Evolutionary conservation across 2,113 vertebrate genomes (phyloP).

Genomic region (Sarotherodon lohbergeri): DNA sequence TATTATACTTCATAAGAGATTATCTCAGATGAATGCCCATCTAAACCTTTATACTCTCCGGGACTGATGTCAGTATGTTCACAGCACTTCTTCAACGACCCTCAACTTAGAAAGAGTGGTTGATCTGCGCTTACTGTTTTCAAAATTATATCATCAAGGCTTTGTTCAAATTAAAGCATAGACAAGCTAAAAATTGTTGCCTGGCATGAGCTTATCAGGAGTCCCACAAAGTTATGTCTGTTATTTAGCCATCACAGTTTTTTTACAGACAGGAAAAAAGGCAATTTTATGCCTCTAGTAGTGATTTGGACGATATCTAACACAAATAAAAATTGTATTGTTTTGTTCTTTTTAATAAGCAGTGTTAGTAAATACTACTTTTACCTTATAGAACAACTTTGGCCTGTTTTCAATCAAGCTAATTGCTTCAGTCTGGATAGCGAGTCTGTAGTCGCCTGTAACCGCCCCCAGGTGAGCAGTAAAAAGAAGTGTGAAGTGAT

Average conservation of each 20-base stretch:
- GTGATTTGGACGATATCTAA: neutral
- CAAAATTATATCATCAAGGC: neutral
- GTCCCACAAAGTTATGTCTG: neutral
- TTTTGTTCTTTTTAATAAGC: neutral
- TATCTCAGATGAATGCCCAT: conserved; percentile 20
- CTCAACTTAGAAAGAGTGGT: neutral
- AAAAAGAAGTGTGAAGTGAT: conserved; percentile 38
- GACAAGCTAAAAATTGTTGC: neutral
- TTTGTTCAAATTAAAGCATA: neutral
- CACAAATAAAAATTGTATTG: neutral
- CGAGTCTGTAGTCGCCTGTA: neutral
- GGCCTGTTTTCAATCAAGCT: conserved; percentile 18
- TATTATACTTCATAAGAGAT: neutral
- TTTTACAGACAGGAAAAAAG: neutral
- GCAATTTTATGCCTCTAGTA: neutral
- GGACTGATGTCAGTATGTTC: neutral
- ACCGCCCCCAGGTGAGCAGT: conserved; percentile 47
- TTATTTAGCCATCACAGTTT: neutral
- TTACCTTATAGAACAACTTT: neutral
- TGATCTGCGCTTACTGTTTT: neutral
- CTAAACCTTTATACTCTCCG: conserved; percentile 2
- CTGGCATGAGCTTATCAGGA: neutral
- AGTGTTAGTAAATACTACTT: neutral
- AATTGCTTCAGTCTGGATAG: conserved; percentile 23
- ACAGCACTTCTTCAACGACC: neutral